These are phyloP conservation scores for Stegodyphus dumicola DNA, from an alignment of 1,140 invertebrate genomes.

Conservation along the genomic window DNA sequence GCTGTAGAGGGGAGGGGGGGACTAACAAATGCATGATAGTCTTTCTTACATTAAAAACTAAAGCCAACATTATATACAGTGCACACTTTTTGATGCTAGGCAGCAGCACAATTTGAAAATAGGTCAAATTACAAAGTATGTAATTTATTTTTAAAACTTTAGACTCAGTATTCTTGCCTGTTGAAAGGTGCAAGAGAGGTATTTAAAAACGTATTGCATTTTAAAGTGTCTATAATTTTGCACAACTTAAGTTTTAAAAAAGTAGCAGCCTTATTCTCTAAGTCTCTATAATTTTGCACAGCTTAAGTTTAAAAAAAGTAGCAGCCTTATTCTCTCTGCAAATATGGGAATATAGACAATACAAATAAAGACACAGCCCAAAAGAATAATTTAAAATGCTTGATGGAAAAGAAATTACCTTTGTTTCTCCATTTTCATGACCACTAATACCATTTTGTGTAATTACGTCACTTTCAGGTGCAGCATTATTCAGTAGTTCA, in stretches of 20 bases:
- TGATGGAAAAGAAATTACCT: slow-evolving; percentile 39
- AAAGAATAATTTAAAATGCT: neutral
- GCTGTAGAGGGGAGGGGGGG: too few relatives aligned
- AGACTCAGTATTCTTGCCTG: too few relatives aligned
- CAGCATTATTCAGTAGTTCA: slow-evolving; percentile 12
- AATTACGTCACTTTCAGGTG: slow-evolving; percentile 17
- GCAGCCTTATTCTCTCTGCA: neutral
- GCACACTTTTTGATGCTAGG: too few relatives aligned
- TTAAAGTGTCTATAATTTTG: too few relatives aligned
- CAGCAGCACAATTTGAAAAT: too few relatives aligned
- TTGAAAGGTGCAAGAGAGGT: too few relatives aligned
- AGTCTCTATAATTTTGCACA: neutral
- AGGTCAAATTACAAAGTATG: neutral
- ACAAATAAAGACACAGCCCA: neutral
- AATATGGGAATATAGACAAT: neutral
- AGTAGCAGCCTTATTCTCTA: too few relatives aligned
- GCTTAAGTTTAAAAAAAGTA: neutral
- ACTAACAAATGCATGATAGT: too few relatives aligned
- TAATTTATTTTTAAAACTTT: neutral
- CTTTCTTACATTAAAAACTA: too few relatives aligned
- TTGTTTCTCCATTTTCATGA: slow-evolving; percentile 60
- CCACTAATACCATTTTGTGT: slow-evolving; percentile 62
- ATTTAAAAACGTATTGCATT: too few relatives aligned
- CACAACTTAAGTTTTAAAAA: too few relatives aligned
- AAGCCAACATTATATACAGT: too few relatives aligned